Conservation (phyloP, 2,888 invertebrate genomes). For the Chromoteleia sp. region DNA sequence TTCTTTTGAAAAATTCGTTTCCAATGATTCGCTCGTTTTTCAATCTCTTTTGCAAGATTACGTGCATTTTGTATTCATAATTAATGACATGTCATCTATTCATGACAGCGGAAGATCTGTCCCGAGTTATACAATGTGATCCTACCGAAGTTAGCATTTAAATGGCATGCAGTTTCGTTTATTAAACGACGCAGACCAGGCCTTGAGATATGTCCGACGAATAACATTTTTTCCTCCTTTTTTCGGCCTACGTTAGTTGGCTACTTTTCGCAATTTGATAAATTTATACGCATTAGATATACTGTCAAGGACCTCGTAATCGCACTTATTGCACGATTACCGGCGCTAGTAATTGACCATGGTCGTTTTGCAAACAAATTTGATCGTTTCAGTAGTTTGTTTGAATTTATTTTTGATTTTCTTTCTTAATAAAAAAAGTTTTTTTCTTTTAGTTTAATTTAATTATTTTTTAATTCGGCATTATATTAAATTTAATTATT, state of each 20-base stretch:
- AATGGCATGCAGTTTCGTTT: constrained; percentile 7
- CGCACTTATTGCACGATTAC: no score
- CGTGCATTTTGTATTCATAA: not conserved
- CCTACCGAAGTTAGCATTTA: constrained; percentile 19
- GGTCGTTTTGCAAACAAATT: not conserved
- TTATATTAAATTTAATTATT: no score
- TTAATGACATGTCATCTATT: not conserved
- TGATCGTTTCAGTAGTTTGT: not conserved
- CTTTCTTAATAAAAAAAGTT: no score
- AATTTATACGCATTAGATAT: not conserved
- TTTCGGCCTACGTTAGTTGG: not conserved
- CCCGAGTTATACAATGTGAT: constrained; percentile 14
- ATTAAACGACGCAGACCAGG: not conserved
- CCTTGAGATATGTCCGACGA: not conserved
- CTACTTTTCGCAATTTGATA: not conserved
- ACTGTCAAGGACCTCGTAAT: not conserved
- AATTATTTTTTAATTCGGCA: no score
- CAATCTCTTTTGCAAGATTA: no score
- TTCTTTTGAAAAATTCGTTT: no score
- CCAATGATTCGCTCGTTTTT: no score
- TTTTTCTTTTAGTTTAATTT: no score
- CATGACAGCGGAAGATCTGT: not conserved
- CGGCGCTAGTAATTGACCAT: no score
- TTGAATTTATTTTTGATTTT: not conserved
- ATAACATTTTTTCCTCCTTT: not conserved